These are phyloP conservation scores for Drosophila incognita DNA, from an alignment of 2,888 invertebrate genomes.

Conservation along the genomic window DNA sequence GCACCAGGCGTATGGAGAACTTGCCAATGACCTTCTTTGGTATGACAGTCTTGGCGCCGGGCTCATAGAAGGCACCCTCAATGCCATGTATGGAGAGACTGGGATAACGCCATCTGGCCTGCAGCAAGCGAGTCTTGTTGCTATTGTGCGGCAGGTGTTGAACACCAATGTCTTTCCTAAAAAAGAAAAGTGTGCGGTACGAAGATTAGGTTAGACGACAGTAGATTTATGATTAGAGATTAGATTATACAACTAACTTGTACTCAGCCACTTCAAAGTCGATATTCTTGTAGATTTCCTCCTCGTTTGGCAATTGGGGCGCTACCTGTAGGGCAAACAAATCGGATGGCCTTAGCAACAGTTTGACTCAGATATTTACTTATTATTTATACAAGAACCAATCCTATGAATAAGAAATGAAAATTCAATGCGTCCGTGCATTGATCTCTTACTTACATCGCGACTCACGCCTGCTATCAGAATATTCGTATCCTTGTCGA, in stretches of 20 bases:
- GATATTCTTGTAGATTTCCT: conserved; percentile 91
- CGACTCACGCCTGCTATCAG: conserved; percentile 93
- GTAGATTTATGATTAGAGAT: conserved; percentile 50
- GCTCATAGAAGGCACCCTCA: conserved; percentile 95
- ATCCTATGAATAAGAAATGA: not conserved
- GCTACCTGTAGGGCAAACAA: conserved; percentile 81
- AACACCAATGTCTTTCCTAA: conserved; percentile 88
- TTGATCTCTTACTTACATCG: conserved; percentile 87
- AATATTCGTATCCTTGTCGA: conserved; percentile 95
- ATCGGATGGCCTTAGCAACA: conserved; percentile 21
- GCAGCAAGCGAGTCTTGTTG: conserved; percentile 92
- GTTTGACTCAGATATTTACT: not conserved
- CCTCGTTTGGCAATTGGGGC: conserved; percentile 90
- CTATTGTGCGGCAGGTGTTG: conserved; percentile 90
- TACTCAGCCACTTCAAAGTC: conserved; percentile 94
- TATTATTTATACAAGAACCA: not conserved
- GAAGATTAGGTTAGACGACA: conserved; percentile 7
- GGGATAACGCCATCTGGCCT: conserved; percentile 98
- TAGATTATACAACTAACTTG: conserved; percentile 85
- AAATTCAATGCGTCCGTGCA: not conserved
- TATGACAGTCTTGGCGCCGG: conserved; percentile 98
- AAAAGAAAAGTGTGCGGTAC: not conserved
- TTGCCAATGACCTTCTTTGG: conserved; percentile 97
- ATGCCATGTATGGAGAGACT: conserved; percentile 97
- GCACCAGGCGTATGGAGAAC: conserved; percentile 98